Conservation (phyloP, 2,888 invertebrate genomes). For the Spicauda simplicius region DNA sequence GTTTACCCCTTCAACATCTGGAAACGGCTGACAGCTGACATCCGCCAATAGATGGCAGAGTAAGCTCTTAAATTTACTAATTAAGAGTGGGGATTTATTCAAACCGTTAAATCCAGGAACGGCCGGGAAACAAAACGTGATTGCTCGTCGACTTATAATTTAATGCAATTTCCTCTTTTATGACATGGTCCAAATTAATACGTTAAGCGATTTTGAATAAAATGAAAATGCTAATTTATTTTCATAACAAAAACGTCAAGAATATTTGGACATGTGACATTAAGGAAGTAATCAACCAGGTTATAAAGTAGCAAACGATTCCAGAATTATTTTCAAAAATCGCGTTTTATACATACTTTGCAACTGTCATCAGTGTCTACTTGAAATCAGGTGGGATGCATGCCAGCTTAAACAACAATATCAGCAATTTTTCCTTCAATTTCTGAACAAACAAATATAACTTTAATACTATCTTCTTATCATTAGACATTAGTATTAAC, state of each 20-base stretch:
- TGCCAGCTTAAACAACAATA: too few species aligned
- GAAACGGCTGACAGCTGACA: constrained; percentile 46
- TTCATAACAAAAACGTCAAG: not conserved
- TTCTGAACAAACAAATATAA: too few species aligned
- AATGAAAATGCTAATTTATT: not conserved
- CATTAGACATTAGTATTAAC: too few species aligned
- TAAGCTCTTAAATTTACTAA: constrained; percentile 78
- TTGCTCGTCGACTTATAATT: constrained; percentile 83
- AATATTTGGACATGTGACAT: too few species aligned
- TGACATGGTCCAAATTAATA: constrained; percentile 50
- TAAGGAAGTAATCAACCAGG: too few species aligned
- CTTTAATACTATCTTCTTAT: too few species aligned
- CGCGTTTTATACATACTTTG: too few species aligned
- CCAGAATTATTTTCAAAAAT: too few species aligned
- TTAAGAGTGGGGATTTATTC: constrained; percentile 78
- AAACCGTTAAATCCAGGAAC: constrained; percentile 77
- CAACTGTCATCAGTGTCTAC: too few species aligned
- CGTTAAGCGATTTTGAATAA: constrained; percentile 29
- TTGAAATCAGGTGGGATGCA: too few species aligned
- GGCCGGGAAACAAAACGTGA: constrained; percentile 81
- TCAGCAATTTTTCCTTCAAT: too few species aligned
- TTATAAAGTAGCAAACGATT: too few species aligned
- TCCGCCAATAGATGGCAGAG: constrained; percentile 60
- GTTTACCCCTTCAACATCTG: not conserved
- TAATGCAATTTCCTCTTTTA: constrained; percentile 78